Percentiles rank a stretch among this genome's conserved stretches.
Evolutionary conservation across 2,113 vertebrate species (phyloP).

Genomic region (Puntigrus tetrazona): DNA sequence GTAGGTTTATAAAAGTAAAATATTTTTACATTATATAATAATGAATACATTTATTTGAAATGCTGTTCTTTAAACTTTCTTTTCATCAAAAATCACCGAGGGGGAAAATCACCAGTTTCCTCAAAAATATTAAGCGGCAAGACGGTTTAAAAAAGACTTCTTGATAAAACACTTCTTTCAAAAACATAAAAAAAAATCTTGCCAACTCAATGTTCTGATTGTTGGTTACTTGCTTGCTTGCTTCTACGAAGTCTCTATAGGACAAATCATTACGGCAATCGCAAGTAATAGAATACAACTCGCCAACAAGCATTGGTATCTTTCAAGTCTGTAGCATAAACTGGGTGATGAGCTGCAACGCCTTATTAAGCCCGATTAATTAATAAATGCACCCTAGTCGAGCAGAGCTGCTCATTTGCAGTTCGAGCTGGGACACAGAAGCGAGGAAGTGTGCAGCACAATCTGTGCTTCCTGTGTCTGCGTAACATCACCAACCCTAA

Average conservation of each 20-base stretch:
- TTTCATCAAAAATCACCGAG: too few species aligned
- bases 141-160: too few species aligned
- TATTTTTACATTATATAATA: neutral
- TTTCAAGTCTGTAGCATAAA: neutral
- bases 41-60: neutral
- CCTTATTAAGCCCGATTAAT: neutral
- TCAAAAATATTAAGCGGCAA: neutral
- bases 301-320: neutral
- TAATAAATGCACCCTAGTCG: neutral
- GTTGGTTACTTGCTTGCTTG: neutral
- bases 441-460: neutral
- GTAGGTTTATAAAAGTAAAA: neutral
- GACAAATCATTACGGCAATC: neutral
- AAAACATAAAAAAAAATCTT: neutral
- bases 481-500: neutral
- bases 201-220: neutral
- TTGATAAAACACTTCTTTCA: neutral
- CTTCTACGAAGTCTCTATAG: neutral
- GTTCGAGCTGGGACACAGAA: neutral
- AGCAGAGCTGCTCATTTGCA: neutral
- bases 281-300: neutral
- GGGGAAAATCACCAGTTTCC: neutral
- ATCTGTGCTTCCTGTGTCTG: neutral
- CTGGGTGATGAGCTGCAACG: neutral
- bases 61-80: neutral